A percentile compares a stretch with the other conserved stretches of the same genome.
Evolutionary conservation across 1,140 invertebrate species (phyloP).

Genomic region (Drosophila nasuta): DNA sequence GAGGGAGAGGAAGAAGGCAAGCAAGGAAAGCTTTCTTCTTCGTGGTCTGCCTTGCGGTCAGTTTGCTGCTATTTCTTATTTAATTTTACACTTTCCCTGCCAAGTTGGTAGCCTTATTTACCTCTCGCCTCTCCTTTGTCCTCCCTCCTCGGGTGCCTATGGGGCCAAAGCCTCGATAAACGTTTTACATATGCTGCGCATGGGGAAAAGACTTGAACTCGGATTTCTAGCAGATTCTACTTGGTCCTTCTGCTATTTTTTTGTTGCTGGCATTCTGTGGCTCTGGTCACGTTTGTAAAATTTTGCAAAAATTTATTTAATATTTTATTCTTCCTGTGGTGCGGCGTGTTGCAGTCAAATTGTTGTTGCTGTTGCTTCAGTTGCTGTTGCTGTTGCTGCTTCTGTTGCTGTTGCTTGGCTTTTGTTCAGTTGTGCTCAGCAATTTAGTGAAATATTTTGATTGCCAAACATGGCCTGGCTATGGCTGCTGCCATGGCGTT

Average conservation of each 20-base stretch:
- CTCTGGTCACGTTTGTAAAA: constrained; percentile 75
- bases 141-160: neutral
- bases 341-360: constrained; percentile 44
- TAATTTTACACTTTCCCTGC: constrained; percentile 69
- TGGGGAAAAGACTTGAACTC: constrained; percentile 35
- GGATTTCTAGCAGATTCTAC: constrained; percentile 21
- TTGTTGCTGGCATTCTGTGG: constrained; percentile 4
- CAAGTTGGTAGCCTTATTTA: constrained; percentile 5
- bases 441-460: constrained; percentile 83
- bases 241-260: neutral
- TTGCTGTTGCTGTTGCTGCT: constrained; percentile 3
- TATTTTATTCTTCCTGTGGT: constrained; percentile 70
- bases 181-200: constrained; percentile 55
- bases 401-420: constrained; percentile 39
- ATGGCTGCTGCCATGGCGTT: constrained; percentile 56
- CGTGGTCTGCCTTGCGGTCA: constrained; percentile 57
- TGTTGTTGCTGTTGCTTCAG: constrained; percentile 21
- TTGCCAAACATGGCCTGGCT: constrained; percentile 71
- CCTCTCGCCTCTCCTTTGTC: neutral
- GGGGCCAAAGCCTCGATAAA: constrained; percentile 24
- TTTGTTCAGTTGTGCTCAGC: constrained; percentile 57
- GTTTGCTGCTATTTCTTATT: constrained; percentile 79
- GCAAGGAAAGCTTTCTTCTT: neutral
- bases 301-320: constrained; percentile 74
- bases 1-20: neutral